Conservation (phyloP, 2,888 invertebrate genomes). For the Polydrusus cervinus region DNA sequence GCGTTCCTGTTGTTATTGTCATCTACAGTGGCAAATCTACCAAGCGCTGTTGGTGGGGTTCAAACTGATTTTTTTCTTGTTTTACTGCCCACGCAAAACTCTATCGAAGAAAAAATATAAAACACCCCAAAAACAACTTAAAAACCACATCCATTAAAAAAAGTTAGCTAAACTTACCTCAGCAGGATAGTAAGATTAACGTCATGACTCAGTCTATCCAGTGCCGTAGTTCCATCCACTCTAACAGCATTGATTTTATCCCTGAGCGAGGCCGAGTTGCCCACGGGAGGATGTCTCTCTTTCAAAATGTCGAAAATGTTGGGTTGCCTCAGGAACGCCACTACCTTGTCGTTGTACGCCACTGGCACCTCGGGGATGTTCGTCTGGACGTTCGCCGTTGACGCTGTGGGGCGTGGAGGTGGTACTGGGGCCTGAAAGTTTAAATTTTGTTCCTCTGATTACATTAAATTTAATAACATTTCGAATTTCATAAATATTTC, state of each 20-base stretch:
- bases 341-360: constrained; percentile 96
- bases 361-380: constrained; percentile 82
- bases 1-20: too few relatives aligned
- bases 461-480: too few relatives aligned
- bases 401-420: constrained; percentile 76
- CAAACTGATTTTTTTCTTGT: too few relatives aligned
- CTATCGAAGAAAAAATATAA: too few relatives aligned
- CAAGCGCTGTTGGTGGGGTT: too few relatives aligned
- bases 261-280: constrained; percentile 81
- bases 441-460: too few relatives aligned
- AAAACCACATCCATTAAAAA: background rate
- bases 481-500: too few relatives aligned
- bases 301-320: constrained; percentile 94
- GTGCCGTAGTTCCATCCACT: constrained; percentile 90
- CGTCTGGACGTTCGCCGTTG: constrained; percentile 62
- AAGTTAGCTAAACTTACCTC: constrained; percentile 79
- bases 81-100: too few relatives aligned
- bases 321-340: constrained; percentile 95
- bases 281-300: constrained; percentile 85
- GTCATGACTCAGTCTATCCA: constrained; percentile 92
- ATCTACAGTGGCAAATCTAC: too few relatives aligned
- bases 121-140: background rate
- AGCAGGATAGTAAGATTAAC: constrained; percentile 93
- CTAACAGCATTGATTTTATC: constrained; percentile 92
- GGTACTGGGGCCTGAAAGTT: constrained; percentile 80